These are phyloP conservation scores for Tonatia bakeri DNA, from an alignment of 2,113 vertebrate species.

Conservation along the genomic window DNA sequence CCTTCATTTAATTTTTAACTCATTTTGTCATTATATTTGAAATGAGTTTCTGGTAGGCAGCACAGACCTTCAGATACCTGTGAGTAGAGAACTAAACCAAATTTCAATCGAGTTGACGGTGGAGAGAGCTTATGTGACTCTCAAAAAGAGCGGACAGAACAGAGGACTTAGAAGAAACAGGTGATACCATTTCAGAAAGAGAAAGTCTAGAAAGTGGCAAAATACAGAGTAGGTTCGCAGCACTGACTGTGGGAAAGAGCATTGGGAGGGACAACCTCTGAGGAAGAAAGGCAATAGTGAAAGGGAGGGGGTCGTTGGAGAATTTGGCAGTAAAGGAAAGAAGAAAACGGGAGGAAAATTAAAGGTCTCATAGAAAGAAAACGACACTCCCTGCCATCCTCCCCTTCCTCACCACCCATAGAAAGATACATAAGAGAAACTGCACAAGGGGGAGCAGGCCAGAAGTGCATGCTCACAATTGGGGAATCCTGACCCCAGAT, in stretches of 20 bases:
- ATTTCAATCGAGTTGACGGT: neutral
- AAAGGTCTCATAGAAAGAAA: neutral
- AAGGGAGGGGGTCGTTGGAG: neutral
- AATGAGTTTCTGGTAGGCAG: neutral
- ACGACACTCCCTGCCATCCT: neutral
- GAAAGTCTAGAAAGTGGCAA: neutral
- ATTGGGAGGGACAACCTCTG: neutral
- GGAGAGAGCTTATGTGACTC: neutral
- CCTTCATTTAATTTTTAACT: neutral
- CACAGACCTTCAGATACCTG: neutral
- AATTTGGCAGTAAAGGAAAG: neutral
- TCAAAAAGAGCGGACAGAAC: neutral
- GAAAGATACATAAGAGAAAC: neutral
- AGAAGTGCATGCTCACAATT: neutral
- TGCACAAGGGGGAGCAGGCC: neutral
- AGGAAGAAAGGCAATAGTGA: neutral
- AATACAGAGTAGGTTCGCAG: neutral
- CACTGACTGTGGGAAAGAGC: neutral
- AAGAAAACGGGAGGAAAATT: neutral
- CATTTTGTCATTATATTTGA: neutral
- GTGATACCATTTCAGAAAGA: neutral
- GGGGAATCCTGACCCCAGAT: neutral
- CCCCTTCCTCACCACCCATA: neutral
- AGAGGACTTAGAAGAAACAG: neutral
- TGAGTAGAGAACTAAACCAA: neutral